Percentiles rank a stretch among this genome's conserved stretches.
phyloP scores from a whole-genome alignment of 2,888 invertebrate species.

The Entomobrya proxima region DNA sequence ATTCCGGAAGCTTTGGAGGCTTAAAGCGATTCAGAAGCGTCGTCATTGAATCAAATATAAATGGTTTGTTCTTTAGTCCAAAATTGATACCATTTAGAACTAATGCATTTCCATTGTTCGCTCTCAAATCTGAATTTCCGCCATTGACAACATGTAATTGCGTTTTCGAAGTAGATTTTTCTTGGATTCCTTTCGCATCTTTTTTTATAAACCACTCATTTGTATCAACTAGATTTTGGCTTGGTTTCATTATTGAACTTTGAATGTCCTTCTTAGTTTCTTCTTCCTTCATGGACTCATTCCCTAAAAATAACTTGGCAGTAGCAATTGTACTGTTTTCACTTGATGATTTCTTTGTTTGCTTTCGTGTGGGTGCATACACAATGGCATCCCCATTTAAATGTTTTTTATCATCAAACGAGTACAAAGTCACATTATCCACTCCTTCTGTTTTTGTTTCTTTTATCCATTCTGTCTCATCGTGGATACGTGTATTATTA shows the following conservation, averaged over 20 bases:
- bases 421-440: not conserved
- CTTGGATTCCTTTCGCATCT: not conserved
- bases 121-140: no score
- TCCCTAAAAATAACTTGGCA: no score
- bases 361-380: not conserved
- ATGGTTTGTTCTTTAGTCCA: no score
- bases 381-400: not conserved
- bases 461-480: not conserved
- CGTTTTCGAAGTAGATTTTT: not conserved
- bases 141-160: no score
- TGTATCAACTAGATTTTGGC: no score
- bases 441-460: not conserved
- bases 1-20: conserved; percentile 43
- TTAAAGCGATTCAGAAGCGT: not conserved
- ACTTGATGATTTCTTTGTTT: not conserved
- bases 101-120: no score
- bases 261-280: not conserved
- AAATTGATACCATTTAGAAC: no score
- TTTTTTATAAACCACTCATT: not conserved
- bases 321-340: not conserved
- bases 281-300: no score
- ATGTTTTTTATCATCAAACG: not conserved
- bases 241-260: no score
- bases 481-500: not conserved
- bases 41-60: not conserved